Conservation (phyloP, 2,797 vertebrate species). For the Ambastaia sidthimunki region DNA sequence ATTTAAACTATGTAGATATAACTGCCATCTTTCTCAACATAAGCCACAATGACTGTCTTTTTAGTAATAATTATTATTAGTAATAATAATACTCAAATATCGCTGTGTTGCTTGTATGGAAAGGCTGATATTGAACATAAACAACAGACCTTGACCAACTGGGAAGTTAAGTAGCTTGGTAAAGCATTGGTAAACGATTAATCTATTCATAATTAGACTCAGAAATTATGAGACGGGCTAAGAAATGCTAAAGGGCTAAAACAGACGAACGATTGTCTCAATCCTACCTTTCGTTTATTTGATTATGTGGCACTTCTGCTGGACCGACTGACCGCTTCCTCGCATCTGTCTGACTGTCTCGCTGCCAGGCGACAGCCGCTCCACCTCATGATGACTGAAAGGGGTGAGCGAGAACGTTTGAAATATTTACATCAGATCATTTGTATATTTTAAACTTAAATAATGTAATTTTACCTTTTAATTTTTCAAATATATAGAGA, state of each 20-base stretch:
- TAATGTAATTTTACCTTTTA: too few relatives aligned
- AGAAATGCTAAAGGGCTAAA: background rate
- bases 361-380: conserved; percentile 24
- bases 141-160: background rate
- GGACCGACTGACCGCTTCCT: background rate
- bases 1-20: background rate
- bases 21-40: background rate
- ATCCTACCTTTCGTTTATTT: conserved; percentile 3
- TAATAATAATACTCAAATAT: background rate
- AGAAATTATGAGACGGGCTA: background rate
- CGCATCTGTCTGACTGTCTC: conserved; percentile 13
- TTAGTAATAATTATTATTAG: too few relatives aligned
- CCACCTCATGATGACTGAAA: background rate
- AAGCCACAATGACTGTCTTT: background rate
- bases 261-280: background rate
- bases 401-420: background rate
- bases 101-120: background rate
- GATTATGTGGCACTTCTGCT: conserved; percentile 42
- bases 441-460: background rate
- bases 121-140: conserved; percentile 19
- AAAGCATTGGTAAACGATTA: background rate
- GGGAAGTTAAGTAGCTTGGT: background rate
- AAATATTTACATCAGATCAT: too few relatives aligned
- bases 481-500: background rate
- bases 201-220: background rate